Evolutionary conservation across 2,113 vertebrate genomes (phyloP), one percentile per base, ranked within the genome.

Genomic region (Odontesthes bonariensis): DNA sequence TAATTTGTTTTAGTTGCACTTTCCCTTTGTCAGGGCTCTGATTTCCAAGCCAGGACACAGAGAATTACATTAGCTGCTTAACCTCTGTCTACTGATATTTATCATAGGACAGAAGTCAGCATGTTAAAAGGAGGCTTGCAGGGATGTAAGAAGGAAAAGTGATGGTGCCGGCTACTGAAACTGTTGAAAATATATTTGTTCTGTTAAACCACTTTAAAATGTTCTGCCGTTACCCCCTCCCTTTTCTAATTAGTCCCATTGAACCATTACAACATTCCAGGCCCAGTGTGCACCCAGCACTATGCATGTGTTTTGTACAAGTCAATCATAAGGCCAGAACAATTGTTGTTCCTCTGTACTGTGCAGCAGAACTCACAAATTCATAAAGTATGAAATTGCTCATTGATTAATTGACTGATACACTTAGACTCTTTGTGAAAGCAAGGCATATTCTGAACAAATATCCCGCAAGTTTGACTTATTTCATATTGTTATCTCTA

Each of bases 1-100:
- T 91, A 79, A 80, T 79, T 84, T 88, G 84, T 90, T 89, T 85
- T 82, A 68, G 77, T 90, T 92, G 84, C 86, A 80, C 87, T 89
- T 88, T 91, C 73, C 62, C 85, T 91, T 64, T 57, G 88, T 74
- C 85, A 62, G 73, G 69, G 49, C 31, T 88, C 58, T 58, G 40
- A 79, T 87, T 89, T 84, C 69, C 59, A 83, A 64, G 81, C 42
- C 53, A 49, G 65, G 65, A 63, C 68, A 73, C 35, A 51, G 52
- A 69, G 72, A 90, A 87, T 75, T 33, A 79, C 89, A 92, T 91
- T 81, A 89, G 75, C 80, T 14, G 52, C 76, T 91, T 88, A 86
- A 88, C 86, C 86, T 85, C 73, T 74, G 77, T 59, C 85, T 85
- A 23, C 38, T 46, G 70, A 58, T 79, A 81, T 90, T 86, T 59